Conservation (phyloP, 2,797 vertebrate species). For the Thamnophis elegans region DNA sequence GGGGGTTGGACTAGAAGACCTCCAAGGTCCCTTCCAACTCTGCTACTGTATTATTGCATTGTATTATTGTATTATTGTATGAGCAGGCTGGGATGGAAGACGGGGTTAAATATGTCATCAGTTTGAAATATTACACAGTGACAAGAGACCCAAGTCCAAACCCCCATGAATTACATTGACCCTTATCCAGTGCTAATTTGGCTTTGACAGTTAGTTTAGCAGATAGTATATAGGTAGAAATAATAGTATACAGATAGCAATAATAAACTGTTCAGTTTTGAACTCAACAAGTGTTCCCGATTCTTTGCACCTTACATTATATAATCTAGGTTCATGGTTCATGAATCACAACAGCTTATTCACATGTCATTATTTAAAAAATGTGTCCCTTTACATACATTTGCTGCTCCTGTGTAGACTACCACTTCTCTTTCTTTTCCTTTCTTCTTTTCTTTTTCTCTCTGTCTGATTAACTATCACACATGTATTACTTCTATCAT, state of each 20-base stretch:
- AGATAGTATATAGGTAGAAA: not conserved
- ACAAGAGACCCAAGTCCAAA: not conserved
- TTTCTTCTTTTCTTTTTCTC: not conserved
- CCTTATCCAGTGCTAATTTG: not conserved
- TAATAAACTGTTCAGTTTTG: not conserved
- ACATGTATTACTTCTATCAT: not conserved
- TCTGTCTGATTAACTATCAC: not conserved
- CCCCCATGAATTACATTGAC: not conserved
- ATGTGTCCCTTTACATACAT: not conserved
- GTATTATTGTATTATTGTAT: no score
- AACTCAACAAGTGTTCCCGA: not conserved
- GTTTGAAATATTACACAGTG: not conserved
- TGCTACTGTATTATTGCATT: no score
- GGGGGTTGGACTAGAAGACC: no score
- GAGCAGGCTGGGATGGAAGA: not conserved
- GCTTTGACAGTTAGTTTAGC: not conserved
- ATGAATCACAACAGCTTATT: not conserved
- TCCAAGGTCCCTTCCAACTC: no score
- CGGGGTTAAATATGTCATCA: not conserved
- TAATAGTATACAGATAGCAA: not conserved
- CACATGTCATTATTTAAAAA: not conserved
- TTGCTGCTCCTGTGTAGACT: not conserved
- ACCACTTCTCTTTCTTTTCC: not conserved
- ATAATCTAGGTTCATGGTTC: not conserved
- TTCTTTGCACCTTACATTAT: not conserved